Evolutionary conservation across 2,888 invertebrate genomes (phyloP).

Genomic region (Scrobipalpa costella): DNA sequence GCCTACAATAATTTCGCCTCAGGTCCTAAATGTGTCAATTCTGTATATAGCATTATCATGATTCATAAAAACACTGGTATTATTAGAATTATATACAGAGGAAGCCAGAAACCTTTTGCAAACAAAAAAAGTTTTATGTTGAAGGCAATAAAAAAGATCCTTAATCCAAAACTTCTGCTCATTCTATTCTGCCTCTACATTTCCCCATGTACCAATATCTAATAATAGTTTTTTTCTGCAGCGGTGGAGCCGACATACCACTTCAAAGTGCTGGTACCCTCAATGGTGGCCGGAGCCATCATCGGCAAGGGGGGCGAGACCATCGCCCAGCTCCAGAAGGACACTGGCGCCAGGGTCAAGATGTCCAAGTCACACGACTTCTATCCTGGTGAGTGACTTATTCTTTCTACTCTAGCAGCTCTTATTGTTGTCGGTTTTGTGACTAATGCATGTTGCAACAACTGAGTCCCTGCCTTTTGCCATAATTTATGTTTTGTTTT

Average conservation of each 20-base stretch:
- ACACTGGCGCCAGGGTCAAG: constrained; percentile 98
- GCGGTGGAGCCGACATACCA: constrained; percentile 94
- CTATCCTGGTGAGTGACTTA: constrained; percentile 92
- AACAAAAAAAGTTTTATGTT: too few species aligned
- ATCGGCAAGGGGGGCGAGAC: constrained; percentile 99
- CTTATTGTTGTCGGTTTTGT: too few species aligned
- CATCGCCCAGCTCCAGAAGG: constrained; percentile 98
- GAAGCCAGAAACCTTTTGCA: too few species aligned
- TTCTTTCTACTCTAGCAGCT: background rate
- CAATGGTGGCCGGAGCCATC: constrained; percentile 98
- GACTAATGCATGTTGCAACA: too few species aligned
- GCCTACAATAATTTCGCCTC: background rate
- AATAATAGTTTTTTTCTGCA: constrained; percentile 55
- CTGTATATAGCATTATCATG: background rate
- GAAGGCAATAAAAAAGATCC: too few species aligned
- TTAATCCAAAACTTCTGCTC: background rate
- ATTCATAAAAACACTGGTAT: too few species aligned
- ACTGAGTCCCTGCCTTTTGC: too few species aligned
- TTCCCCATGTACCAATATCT: background rate
- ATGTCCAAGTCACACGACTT: constrained; percentile 99
- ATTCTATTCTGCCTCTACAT: too few species aligned
- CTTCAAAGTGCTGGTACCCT: constrained; percentile 98
- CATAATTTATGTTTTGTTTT: too few species aligned
- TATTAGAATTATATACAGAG: too few species aligned
- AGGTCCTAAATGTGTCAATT: background rate